Conservation (phyloP, 2,888 invertebrate genomes). For the Drosophila paracracens region DNA sequence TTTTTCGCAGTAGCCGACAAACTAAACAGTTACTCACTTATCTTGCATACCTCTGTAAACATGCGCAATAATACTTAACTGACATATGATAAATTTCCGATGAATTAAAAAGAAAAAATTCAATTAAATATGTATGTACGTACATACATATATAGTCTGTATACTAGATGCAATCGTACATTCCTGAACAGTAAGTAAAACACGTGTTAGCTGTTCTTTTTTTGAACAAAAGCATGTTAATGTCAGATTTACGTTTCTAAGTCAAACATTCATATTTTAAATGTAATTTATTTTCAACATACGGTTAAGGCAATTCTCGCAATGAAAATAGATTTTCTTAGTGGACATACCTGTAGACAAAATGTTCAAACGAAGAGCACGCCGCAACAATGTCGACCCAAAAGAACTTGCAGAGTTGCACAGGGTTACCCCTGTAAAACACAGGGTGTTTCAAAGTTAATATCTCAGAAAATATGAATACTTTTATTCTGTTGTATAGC, state of each 20-base stretch:
- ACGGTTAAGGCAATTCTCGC: background rate
- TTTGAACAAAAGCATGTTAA: background rate
- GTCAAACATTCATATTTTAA: background rate
- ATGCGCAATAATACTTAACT: background rate
- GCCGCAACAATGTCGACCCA: constrained; percentile 45
- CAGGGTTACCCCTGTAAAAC: constrained; percentile 15
- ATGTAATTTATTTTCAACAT: background rate
- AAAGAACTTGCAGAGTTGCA: constrained; percentile 30
- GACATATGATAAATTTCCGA: background rate
- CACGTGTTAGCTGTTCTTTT: constrained; percentile 20
- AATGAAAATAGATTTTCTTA: background rate
- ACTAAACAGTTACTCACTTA: background rate
- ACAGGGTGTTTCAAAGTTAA: background rate
- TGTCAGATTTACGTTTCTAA: background rate
- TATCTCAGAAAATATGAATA: background rate
- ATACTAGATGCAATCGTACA: constrained; percentile 16
- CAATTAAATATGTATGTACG: background rate
- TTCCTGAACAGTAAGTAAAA: constrained; percentile 27
- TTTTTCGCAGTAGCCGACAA: background rate
- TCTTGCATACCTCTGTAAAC: background rate
- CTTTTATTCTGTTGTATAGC: background rate
- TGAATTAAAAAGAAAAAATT: background rate
- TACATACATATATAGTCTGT: background rate
- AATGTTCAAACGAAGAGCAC: constrained; percentile 40
- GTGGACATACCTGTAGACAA: constrained; percentile 41